These are phyloP conservation scores for Aplocera efformata DNA, from an alignment of 2,888 invertebrate genomes.

Conservation along the genomic window DNA sequence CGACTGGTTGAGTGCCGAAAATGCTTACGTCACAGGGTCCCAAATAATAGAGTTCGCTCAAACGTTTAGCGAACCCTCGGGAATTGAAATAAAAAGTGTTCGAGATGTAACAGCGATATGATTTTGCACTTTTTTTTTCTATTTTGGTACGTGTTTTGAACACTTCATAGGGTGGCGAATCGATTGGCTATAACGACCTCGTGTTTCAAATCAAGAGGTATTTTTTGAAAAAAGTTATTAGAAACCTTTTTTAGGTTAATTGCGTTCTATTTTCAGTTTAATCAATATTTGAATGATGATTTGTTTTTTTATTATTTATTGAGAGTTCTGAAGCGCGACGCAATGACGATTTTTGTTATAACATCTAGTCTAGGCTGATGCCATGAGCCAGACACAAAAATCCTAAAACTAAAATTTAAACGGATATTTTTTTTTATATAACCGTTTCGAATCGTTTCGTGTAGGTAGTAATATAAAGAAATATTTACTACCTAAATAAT, in stretches of 20 bases:
- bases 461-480: too few species aligned
- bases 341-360: too few species aligned
- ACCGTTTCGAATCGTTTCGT: too few species aligned
- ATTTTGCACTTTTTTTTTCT: conserved; percentile 71
- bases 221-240: conserved; percentile 3
- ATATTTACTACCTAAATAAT: background rate
- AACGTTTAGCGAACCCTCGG: conserved; percentile 78
- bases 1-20: conserved; percentile 66
- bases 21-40: conserved; percentile 75
- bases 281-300: too few species aligned
- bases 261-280: too few species aligned
- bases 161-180: conserved; percentile 57
- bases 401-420: too few species aligned
- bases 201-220: conserved; percentile 27
- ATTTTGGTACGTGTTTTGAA: conserved; percentile 64
- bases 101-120: conserved; percentile 79
- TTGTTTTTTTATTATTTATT: too few species aligned
- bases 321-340: too few species aligned
- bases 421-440: too few species aligned
- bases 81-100: conserved; percentile 77
- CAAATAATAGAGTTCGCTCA: conserved; percentile 76
- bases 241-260: too few species aligned
- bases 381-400: too few species aligned
- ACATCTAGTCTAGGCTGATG: too few species aligned
- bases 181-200: conserved; percentile 42